These are phyloP conservation scores for Falco rusticolus DNA, from an alignment of 2,797 vertebrate species.

Conservation along the genomic window DNA sequence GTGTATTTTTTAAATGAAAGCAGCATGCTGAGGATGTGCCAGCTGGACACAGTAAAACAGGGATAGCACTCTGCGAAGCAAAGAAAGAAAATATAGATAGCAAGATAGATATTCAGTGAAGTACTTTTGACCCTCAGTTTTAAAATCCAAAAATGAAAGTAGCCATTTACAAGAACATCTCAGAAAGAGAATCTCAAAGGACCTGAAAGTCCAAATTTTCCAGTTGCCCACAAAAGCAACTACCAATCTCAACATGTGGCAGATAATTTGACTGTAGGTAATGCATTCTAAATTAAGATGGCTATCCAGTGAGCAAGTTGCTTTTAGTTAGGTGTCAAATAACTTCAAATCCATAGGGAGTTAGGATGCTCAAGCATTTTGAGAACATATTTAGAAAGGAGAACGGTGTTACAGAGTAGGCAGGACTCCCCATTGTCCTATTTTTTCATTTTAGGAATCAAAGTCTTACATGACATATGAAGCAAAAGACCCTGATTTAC, in stretches of 20 bases:
- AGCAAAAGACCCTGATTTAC: neutral
- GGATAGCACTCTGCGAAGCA: neutral
- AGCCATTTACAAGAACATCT: neutral
- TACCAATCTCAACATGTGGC: neutral
- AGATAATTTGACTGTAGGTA: neutral
- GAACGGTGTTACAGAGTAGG: neutral
- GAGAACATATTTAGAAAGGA: neutral
- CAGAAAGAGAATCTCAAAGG: neutral
- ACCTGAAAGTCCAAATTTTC: neutral
- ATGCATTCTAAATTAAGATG: neutral
- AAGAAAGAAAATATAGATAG: neutral
- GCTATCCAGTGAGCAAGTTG: neutral
- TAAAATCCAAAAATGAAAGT: neutral
- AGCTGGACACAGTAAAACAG: conserved; percentile 14
- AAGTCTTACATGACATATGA: neutral
- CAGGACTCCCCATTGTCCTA: neutral
- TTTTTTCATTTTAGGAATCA: neutral
- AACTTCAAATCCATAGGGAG: neutral
- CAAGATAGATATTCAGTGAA: neutral
- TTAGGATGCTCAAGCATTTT: neutral
- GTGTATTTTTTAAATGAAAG: conserved; percentile 35
- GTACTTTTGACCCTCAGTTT: neutral
- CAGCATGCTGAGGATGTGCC: conserved; percentile 17
- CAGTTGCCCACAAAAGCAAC: neutral
- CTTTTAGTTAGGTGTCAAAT: neutral